A percentile compares a stretch with the other conserved stretches of the same genome.
These are phyloP conservation scores for Rhagoletis pomonella DNA, from an alignment of 1,140 invertebrate species.

Conservation along the genomic window DNA sequence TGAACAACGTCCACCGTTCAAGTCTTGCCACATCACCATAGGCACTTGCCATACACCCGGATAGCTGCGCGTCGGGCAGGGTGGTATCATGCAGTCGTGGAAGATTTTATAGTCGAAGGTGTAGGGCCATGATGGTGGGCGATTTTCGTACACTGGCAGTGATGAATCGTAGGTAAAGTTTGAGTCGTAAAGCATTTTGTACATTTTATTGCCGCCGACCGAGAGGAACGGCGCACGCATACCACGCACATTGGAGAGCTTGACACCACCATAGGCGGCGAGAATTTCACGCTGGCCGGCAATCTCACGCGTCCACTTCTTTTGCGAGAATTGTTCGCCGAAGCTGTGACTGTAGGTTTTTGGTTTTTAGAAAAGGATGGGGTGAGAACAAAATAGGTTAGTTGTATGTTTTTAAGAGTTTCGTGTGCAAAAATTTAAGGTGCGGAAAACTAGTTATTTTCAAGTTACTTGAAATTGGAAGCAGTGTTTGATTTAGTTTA, in stretches of 20 bases:
- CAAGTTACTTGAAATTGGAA: no score
- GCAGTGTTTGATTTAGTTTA: no score
- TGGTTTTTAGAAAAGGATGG: not conserved
- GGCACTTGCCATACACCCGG: slow-evolving; percentile 95
- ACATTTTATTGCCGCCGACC: slow-evolving; percentile 95
- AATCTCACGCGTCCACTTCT: slow-evolving; percentile 94
- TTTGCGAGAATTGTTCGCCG: slow-evolving; percentile 93
- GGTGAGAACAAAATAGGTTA: not conserved
- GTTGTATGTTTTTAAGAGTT: not conserved
- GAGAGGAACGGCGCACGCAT: slow-evolving; percentile 95
- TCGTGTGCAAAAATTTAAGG: no score
- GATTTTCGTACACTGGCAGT: slow-evolving; percentile 93
- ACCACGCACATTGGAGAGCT: slow-evolving; percentile 89
- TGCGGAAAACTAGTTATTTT: no score
- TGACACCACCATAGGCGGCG: slow-evolving; percentile 90
- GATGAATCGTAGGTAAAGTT: slow-evolving; percentile 96
- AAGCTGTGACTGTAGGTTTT: slow-evolving; percentile 87
- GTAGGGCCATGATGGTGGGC: slow-evolving; percentile 93
- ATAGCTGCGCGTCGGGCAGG: slow-evolving; percentile 92
- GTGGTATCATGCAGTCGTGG: slow-evolving; percentile 96
- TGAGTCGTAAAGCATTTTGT: slow-evolving; percentile 94
- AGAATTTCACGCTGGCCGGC: slow-evolving; percentile 93
- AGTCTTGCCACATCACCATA: slow-evolving; percentile 98
- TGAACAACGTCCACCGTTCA: slow-evolving; percentile 93
- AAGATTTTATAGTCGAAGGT: slow-evolving; percentile 93